Base-by-base conservation (phyloP, 2,888 invertebrate species). In the Caenorhabditis parvicauda region DNA sequence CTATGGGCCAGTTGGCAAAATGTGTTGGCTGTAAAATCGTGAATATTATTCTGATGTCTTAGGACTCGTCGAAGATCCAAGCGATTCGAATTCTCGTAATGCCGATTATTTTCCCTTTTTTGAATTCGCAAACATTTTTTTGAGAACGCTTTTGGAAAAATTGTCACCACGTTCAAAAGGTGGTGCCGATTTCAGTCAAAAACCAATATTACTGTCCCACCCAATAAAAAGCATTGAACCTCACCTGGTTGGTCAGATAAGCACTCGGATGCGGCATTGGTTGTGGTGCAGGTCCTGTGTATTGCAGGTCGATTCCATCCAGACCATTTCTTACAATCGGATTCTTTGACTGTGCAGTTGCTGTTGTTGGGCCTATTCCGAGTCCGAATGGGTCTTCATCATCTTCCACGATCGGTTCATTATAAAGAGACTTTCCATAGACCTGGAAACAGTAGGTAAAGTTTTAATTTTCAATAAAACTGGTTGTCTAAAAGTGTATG, bases 351-450 rank as follows among this genome's bases (percentile, higher is more conserved):
- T 12, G 44, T 27, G 21, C 43, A 14, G 25, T 21, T 37, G 50
- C 37, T 9, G 37, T 28, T 12, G 35, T n/a, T 7, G 53, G 43
- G 4, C 56, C 39, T 32, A 62, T 44, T 2, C 60, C 55, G 3
- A 53, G 27, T 7, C 57, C 54, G 2, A 62, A 43, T 14, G 50
- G 55, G 45, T 76, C 76, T 25, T 75, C 75, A n/a, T 77, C 77
- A 38, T 73, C 73, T 47, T 77, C 77, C 54, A 73, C 70, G 47
- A 77, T 77, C 7, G 77, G 77, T 48, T 77, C 72, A 32, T 71
- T 73, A 61, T 67, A 64, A 17, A 75, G 57, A 6, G 57, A 38
- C 2, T 49, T 59, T 14, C 59, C 67, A 22, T 49, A 50, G 3
- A 39, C 35, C 69, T 67, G 59, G 58, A 69, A 66, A 46, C 28